Evolutionary conservation across 2,888 invertebrate genomes (phyloP).

Genomic region (Siphonodentalium dalli): DNA sequence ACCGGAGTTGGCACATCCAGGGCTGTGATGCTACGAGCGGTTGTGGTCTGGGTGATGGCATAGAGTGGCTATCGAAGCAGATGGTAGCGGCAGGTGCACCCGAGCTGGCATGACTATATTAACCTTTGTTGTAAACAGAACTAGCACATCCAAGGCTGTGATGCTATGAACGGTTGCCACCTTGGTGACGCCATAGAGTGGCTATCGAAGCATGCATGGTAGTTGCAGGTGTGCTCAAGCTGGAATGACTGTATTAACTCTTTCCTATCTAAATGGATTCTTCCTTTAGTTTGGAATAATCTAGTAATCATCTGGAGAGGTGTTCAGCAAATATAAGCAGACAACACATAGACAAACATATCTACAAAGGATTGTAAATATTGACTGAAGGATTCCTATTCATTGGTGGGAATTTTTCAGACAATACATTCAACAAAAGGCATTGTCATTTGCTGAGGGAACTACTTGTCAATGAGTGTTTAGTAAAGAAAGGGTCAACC

Average conservation of each 20-base stretch:
- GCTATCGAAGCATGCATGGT: slow-evolving; percentile 70
- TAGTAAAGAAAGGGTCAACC: too few relatives aligned
- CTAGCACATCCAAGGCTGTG: slow-evolving; percentile 71
- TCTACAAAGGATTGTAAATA: too few relatives aligned
- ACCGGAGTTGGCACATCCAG: slow-evolving; percentile 70
- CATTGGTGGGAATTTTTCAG: too few relatives aligned
- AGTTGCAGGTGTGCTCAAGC: slow-evolving; percentile 53
- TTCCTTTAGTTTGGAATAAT: too few relatives aligned
- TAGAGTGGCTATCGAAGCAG: slow-evolving; percentile 71
- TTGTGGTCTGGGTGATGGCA: slow-evolving; percentile 68
- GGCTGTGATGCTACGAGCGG: slow-evolving; percentile 69
- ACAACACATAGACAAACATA: too few relatives aligned
- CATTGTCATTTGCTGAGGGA: too few relatives aligned
- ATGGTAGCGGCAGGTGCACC: slow-evolving; percentile 65
- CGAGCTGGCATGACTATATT: slow-evolving; percentile 53
- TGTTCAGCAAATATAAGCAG: too few relatives aligned
- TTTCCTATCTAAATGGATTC: too few relatives aligned
- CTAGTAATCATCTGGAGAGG: too few relatives aligned
- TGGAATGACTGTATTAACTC: slow-evolving; percentile 66
- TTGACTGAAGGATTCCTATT: too few relatives aligned
- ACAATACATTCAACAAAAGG: too few relatives aligned
- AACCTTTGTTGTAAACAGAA: slow-evolving; percentile 70
- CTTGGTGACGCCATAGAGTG: slow-evolving; percentile 70
- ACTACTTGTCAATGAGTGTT: too few relatives aligned
- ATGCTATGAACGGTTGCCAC: slow-evolving; percentile 67